Conservation (phyloP, 2,888 invertebrate species). For the Anoplius nigerrimus region DNA sequence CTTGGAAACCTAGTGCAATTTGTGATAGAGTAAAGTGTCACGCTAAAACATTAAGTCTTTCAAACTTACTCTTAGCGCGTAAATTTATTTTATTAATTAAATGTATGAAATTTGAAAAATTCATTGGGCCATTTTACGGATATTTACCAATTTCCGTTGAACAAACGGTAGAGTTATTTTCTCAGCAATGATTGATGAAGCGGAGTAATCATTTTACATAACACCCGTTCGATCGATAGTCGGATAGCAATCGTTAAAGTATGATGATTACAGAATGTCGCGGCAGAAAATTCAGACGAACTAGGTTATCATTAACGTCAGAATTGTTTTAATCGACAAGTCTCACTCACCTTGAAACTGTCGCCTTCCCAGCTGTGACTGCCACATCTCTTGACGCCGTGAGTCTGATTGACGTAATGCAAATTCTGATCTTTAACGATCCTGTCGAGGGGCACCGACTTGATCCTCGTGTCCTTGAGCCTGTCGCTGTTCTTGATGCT, state of each 20-base stretch:
- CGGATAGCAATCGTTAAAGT: too few relatives aligned
- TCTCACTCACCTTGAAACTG: constrained; percentile 67
- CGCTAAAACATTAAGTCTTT: too few relatives aligned
- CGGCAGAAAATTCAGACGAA: too few relatives aligned
- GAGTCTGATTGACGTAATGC: constrained; percentile 67
- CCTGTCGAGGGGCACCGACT: constrained; percentile 71
- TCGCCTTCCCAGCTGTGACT: constrained; percentile 80
- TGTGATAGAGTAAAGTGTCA: too few relatives aligned
- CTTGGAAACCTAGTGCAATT: constrained; percentile 55
- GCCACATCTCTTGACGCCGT: constrained; percentile 80
- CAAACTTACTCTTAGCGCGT: too few relatives aligned
- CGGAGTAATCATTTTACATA: too few relatives aligned
- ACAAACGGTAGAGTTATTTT: too few relatives aligned
- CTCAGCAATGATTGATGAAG: too few relatives aligned
- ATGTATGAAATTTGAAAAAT: constrained; percentile 1
- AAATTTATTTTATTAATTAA: background rate
- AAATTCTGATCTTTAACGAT: constrained; percentile 66
- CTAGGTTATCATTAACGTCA: background rate
- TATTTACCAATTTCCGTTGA: too few relatives aligned
- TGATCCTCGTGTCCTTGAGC: constrained; percentile 76
- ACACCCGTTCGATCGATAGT: too few relatives aligned
- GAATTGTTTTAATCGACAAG: background rate
- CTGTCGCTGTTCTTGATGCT: constrained; percentile 76
- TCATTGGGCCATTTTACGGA: background rate
- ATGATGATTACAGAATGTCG: too few relatives aligned